Evolutionary conservation across 2,113 vertebrate genomes (phyloP).

Genomic region (Cololabis saira): DNA sequence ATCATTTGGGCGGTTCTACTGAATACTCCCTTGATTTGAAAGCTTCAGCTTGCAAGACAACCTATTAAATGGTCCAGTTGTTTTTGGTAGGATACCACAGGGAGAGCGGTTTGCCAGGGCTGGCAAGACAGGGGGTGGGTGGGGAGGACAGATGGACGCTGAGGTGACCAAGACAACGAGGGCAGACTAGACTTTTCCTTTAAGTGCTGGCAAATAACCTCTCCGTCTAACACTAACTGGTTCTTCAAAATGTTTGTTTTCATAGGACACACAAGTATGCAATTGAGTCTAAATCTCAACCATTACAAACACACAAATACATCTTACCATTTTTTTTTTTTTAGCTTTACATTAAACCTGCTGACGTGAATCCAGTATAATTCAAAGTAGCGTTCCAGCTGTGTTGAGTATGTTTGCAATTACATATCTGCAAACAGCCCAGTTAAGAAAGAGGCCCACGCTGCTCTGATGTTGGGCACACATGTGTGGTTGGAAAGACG

Average conservation of each 20-base stretch:
- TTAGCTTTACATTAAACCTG: conserved; percentile 42
- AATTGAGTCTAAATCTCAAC: background rate
- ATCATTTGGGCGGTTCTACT: conserved; percentile 17
- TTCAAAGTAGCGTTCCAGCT: conserved; percentile 61
- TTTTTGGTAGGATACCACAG: conserved; percentile 51
- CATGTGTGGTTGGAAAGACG: conserved; percentile 56
- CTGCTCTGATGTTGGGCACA: conserved; percentile 49
- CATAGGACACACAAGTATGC: conserved; percentile 9
- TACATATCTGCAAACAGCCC: conserved; percentile 61
- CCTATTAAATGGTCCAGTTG: conserved; percentile 50
- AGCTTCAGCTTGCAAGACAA: conserved; percentile 24
- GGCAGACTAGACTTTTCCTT: conserved; percentile 38
- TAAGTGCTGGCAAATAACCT: conserved; percentile 42
- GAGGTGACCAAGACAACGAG: conserved; percentile 12
- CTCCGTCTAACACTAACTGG: conserved; percentile 26
- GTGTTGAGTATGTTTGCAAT: conserved; percentile 72
- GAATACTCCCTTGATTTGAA: conserved; percentile 34
- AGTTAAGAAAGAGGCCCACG: conserved; percentile 57
- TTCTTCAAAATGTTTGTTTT: conserved; percentile 37
- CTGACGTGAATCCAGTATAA: conserved; percentile 45
- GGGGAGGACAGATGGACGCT: conserved; percentile 20
- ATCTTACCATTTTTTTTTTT: conserved; percentile 6
- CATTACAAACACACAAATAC: conserved; percentile 19
- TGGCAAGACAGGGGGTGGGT: background rate
- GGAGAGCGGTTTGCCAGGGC: conserved; percentile 45